Evolutionary conservation across 2,797 vertebrate species (phyloP), one percentile per base, ranked within the genome.

Genomic region (Spondyliosoma cantharus): DNA sequence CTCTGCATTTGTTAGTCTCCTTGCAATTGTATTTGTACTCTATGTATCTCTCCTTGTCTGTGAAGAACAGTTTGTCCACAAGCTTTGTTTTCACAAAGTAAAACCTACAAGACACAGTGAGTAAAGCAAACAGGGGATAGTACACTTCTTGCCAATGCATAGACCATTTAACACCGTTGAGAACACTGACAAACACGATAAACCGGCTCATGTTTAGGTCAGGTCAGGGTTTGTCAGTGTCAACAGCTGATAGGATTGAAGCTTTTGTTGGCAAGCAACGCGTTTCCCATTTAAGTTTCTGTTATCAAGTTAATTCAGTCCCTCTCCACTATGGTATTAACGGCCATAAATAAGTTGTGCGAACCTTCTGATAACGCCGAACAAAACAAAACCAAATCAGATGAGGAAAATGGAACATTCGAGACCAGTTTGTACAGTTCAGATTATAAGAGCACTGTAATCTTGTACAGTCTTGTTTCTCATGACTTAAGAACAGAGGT

Each of bases 241-340:
- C 29, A 73, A 20, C 66, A 64, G 77, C 72, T 68, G 64, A 84
- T 66, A 32, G 77, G 73, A 59, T 69, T 42, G 62, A 66, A 76
- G 58, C 75, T 67, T 46, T 62, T 75, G 86, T 91, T 85, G 80
- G 81, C 81, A 80, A 90, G 87, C 86, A 88, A 87, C 81, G 78
- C 71, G 64, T 70, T 80, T 76, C 27, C 74, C 62, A 50, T 68
- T 52, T 61, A 72, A 70, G 64, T 29, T 64, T 48, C 45, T 70
- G 71, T 76, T 71, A 69, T 80, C 54, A 63, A 71, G 52, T 56
- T 46, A 25, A 58, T 24, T 71, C 42, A 32, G 70, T 71, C 16
- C 20, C 57, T 37, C 56, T 81, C 48, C 50, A 25, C 20, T 1
- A 2, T 7, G 32, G n/a, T 49, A 52, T 59, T 45, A 56, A 24